Conservation (phyloP, 37 sponge, comb jelly and placozoan species). For the Spongilla lacustris region DNA sequence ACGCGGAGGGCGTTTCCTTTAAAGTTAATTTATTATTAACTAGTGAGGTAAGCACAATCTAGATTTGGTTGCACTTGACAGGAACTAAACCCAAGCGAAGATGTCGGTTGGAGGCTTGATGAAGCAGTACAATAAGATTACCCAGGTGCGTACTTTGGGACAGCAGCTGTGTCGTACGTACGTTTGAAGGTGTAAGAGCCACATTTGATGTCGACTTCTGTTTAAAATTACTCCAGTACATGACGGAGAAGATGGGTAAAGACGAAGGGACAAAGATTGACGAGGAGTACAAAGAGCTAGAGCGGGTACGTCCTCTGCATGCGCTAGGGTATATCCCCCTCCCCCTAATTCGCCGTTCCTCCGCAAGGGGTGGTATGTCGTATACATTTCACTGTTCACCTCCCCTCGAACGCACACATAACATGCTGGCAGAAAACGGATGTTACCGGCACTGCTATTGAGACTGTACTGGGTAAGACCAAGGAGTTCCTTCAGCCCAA, state of each 20-base stretch:
- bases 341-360: not conserved
- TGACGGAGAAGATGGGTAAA: constrained; percentile 94
- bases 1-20: too few species aligned
- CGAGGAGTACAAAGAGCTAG: constrained; percentile 85
- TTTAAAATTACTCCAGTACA: constrained; percentile 75
- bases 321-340: not conserved
- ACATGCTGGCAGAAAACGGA: constrained; percentile 61
- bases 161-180: not conserved
- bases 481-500: constrained; percentile 94
- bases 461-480: constrained; percentile 60
- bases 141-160: constrained; percentile 55
- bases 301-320: constrained; percentile 56
- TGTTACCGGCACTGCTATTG: constrained; percentile 58
- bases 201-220: too few species aligned
- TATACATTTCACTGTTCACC: too few species aligned
- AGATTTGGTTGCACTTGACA: not conserved
- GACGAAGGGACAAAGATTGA: constrained; percentile 86
- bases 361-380: too few species aligned
- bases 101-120: constrained; percentile 71
- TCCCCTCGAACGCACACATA: not conserved
- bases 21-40: too few species aligned
- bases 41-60: too few species aligned
- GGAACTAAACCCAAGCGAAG: constrained; percentile 18
- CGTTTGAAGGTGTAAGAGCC: too few species aligned
- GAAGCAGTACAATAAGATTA: constrained; percentile 83